These are phyloP conservation scores for Megaceryle maxima DNA, from an alignment of 2,113 vertebrate genomes.

Conservation along the genomic window DNA sequence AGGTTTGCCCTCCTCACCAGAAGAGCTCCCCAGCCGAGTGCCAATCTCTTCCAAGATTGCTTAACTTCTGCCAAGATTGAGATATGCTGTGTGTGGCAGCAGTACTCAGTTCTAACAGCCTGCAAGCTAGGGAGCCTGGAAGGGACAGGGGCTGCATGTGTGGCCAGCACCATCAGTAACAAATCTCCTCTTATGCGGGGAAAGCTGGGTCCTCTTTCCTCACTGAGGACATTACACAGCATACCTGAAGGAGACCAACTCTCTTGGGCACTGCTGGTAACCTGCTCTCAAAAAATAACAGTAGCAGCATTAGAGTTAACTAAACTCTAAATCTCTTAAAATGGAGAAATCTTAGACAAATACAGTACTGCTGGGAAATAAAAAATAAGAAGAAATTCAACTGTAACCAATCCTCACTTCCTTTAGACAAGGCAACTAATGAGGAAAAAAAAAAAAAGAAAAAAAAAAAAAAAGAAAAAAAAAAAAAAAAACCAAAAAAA, in stretches of 20 bases:
- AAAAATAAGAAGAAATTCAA: conserved; percentile 26
- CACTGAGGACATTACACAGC: neutral
- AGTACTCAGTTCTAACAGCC: neutral
- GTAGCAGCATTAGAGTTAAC: neutral
- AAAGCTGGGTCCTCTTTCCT: neutral
- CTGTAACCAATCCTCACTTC: conserved; percentile 15
- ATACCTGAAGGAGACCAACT: neutral
- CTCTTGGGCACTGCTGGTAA: neutral
- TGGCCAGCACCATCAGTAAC: neutral
- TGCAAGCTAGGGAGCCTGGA: neutral
- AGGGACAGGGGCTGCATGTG: neutral
- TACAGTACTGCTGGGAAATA: conserved; percentile 42
- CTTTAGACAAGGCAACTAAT: neutral
- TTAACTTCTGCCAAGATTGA: neutral
- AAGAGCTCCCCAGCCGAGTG: neutral
- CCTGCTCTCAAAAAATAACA: neutral
- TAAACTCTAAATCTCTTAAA: neutral
- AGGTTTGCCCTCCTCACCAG: neutral
- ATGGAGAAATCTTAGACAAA: neutral
- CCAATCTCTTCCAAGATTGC: neutral
- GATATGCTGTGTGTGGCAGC: neutral
- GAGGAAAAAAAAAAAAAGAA: neutral
- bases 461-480: no score
- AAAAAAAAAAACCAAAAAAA: neutral
- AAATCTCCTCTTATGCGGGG: fast-evolving